A percentile compares a stretch with the other conserved stretches of the same genome.
Evolutionary conservation across 2,797 vertebrate species (phyloP).

Genomic region (Sebastes kiyomatsui): DNA sequence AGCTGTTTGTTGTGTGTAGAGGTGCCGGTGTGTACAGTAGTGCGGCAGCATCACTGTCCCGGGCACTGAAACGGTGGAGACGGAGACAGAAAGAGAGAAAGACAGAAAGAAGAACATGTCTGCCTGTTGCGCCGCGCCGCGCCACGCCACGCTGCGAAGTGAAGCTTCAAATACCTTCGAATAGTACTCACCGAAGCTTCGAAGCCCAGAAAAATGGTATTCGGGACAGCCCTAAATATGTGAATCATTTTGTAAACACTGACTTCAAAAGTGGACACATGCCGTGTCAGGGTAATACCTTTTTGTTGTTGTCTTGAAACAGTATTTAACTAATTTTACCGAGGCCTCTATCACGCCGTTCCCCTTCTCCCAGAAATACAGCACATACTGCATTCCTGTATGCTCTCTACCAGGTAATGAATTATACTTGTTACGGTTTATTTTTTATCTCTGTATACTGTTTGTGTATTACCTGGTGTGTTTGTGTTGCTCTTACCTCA

Average conservation of each 20-base stretch:
- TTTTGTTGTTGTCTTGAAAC: slow-evolving; percentile 22
- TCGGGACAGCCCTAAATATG: slow-evolving; percentile 1
- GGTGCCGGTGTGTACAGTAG: too few relatives aligned
- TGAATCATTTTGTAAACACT: slow-evolving; percentile 36
- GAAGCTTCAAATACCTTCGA: too few relatives aligned
- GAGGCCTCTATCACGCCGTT: not conserved
- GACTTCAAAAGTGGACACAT: slow-evolving; percentile 25
- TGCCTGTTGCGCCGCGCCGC: too few relatives aligned
- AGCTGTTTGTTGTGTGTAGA: too few relatives aligned
- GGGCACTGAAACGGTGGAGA: too few relatives aligned
- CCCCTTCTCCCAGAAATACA: slow-evolving; percentile 17
- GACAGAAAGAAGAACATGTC: too few relatives aligned
- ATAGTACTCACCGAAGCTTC: too few relatives aligned
- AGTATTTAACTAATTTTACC: slow-evolving; percentile 13
- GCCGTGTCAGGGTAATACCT: slow-evolving; percentile 18
- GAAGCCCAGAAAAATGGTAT: too few relatives aligned
- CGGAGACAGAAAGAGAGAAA: too few relatives aligned
- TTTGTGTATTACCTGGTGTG: slow-evolving; percentile 66
- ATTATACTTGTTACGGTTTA: slow-evolving; percentile 44
- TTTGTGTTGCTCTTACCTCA: slow-evolving; percentile 81
- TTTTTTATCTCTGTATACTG: slow-evolving; percentile 61
- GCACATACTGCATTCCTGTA: slow-evolving; percentile 57
- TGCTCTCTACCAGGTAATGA: slow-evolving; percentile 59
- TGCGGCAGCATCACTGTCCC: too few relatives aligned
- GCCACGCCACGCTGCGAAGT: too few relatives aligned